Evolutionary conservation across 2,888 invertebrate species (phyloP), one percentile per base, ranked within the genome.

Genomic region (Plagodis dolabraria): DNA sequence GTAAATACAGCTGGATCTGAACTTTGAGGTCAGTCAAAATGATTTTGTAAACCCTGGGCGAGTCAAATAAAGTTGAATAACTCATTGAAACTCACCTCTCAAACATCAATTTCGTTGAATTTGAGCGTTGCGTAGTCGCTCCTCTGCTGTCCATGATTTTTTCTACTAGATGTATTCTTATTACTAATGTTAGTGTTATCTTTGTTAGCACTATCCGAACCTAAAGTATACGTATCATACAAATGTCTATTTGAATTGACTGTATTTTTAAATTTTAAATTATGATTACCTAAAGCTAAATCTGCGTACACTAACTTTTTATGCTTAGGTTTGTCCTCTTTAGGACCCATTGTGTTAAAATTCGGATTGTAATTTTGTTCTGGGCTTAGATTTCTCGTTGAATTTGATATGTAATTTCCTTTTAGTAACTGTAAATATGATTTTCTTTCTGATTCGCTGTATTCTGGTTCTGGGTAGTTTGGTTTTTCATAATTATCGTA

Each of bases 221-320:
- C 87, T 86, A 90, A 86, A 79, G 92, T 80, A 80, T 93, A 93
- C 59, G 92, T 92, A 76, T 91, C 93, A 79, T 93, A 93, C 77
- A 93, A 86, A 75, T 92, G 93, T 82, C 93, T 89, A 87, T 93
- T 93, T 65, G 93, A 93, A 88, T 93, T 93, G 85, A 93, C 93
- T 72, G 93, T 93, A 81, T 93, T 93, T 79, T 93, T 93, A 88
- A 93, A 93, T 76, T 93, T 93, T 84, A 93, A 81, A 83, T 93
- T 93, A 86, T 93, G 93, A 78, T 93, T 93, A 76, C 92, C 92
- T 87, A 93, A 85, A 42, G 93, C 93, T 88, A 93, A 80, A 75
- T 93, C 93, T 67, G 93, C 93, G 72, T 93, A 93, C 52, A 93
- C 93, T 85, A 93, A 79, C 72, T 92, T 93, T 85, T 92, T 93